Evolutionary conservation across 2,113 vertebrate genomes (phyloP), one percentile per base, ranked within the genome.

Genomic region (Calidris pugnax): DNA sequence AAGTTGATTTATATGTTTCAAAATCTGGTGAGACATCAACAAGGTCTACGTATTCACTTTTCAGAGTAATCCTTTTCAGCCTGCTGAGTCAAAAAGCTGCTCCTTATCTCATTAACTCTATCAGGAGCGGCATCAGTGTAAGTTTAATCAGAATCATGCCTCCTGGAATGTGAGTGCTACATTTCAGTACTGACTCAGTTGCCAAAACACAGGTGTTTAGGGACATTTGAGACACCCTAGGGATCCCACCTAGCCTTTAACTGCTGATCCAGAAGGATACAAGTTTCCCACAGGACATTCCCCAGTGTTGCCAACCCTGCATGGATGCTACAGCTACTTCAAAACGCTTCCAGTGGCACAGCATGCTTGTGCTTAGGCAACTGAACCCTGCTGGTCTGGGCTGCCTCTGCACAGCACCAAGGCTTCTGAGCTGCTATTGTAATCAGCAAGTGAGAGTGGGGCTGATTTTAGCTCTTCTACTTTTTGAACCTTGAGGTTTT

Each of bases 71-170:
- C 88, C 50, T 76, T 88, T 73, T 55, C 63, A 74, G 50, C 9
- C 35, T 45, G 27, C 27, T 12, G 51, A 59, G n/a, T 26, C 3
- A 11, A 55, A 92, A 86, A 93, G 11, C 14, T 87, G 56, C 26
- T 85, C 43, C 51, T 95, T 95, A 56, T 86, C 83, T 95, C 41
- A 75, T 68, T 94, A 47, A 37, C 37, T 87, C 33, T 89, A 56
- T 87, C 76, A 87, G 53, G 37, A 89, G 51, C 10, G 15, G 47
- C 48, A 95, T 71, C 86, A 59, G 43, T 48, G 26, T 92, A 60
- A 59, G n/a, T 71, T 63, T 30, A 67, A 71, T 43, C 59, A 67
- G 68, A 93, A 77, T 23, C 50, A 16, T 8, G 4, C 39, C 56
- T 28, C 22, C 48, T 88, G 75, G 64, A 78, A 60, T 8, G 16